These are phyloP conservation scores for Mythimna impura DNA, from an alignment of 2,888 invertebrate genomes.

Conservation along the genomic window DNA sequence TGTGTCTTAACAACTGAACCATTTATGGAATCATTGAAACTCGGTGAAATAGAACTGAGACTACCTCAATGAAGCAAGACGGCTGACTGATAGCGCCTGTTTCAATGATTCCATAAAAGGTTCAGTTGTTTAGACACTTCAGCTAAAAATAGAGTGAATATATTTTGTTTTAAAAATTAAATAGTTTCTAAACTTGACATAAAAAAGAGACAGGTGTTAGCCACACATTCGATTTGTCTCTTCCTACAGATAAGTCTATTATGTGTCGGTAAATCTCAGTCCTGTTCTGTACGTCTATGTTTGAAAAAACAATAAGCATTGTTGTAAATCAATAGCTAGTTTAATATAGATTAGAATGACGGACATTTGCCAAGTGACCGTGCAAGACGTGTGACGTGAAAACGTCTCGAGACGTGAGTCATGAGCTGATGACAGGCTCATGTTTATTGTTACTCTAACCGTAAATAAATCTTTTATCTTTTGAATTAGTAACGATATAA, in stretches of 20 bases:
- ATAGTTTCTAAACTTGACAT: too few relatives aligned
- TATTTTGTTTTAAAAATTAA: too few relatives aligned
- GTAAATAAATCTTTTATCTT: slow-evolving; percentile 28
- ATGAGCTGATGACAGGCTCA: slow-evolving; percentile 30
- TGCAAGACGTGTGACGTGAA: slow-evolving; percentile 35
- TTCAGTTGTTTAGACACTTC: too few relatives aligned
- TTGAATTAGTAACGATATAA: slow-evolving; percentile 28
- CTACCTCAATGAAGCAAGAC: too few relatives aligned
- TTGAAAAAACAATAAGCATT: slow-evolving; percentile 45
- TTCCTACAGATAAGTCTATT: neutral
- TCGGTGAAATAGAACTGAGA: too few relatives aligned
- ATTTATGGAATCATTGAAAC: too few relatives aligned
- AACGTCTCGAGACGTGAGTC: slow-evolving; percentile 34
- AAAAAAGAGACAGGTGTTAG: too few relatives aligned
- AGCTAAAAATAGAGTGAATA: too few relatives aligned
- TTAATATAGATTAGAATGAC: slow-evolving; percentile 56
- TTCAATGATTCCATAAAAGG: too few relatives aligned
- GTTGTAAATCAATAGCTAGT: slow-evolving; percentile 49
- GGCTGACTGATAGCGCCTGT: too few relatives aligned
- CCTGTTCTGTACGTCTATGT: neutral
- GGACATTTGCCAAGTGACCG: slow-evolving; percentile 53
- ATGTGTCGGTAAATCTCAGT: neutral
- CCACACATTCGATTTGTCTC: neutral
- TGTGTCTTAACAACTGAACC: too few relatives aligned
- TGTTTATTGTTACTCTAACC: slow-evolving; percentile 36